Base-by-base conservation (phyloP, 2,113 vertebrate genomes). In the Ciconia stormi region DNA sequence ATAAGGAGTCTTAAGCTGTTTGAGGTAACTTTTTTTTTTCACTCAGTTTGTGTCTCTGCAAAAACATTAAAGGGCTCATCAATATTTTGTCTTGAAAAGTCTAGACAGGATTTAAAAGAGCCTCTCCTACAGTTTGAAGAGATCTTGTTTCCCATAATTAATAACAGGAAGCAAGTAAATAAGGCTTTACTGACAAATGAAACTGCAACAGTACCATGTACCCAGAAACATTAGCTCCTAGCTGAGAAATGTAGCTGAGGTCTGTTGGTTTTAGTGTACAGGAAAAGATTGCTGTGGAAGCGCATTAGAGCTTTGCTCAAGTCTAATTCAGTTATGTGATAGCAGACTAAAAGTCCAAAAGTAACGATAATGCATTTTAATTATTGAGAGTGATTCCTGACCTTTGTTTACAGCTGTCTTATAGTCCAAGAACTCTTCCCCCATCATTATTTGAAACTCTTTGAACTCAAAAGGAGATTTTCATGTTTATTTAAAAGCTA, bases 401-500 rank as follows among this genome's bases (percentile, higher is more conserved):
- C 66, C 87, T 90, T 87, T 77, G 87, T 91, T 95, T 90, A 86
- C 34, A 58, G 91, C 36, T 13, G 25, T 46, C 50, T 55, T 84
- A 59, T 17, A 72, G 23, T 47, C 47, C 17, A 88, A 50, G 69
- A 85, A 58, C 42, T 53, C 79, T 56, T 85, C 44, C 70, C 29
- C 73, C 4, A 9, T 80, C 82, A 88, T 69, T 88, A 92, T 95
- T 82, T 92, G 84, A 95, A 97, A 96, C 90, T 92, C 93, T 95
- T 83, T 88, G 90, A 95, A 94, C 93, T 78, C 82, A 46, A 92
- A 97, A 82, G 65, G 50, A 89, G 66, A 82, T 70, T 97, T 96
- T 98, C 22, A 80, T 94, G 93, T 98, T 98, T 98, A 98, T 98
- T 99, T 97, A 98, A 98, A 98, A 97, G 73, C 91, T 97, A 98